Conservation (phyloP, 2,888 invertebrate species). For the Ferrisia virgata region DNA sequence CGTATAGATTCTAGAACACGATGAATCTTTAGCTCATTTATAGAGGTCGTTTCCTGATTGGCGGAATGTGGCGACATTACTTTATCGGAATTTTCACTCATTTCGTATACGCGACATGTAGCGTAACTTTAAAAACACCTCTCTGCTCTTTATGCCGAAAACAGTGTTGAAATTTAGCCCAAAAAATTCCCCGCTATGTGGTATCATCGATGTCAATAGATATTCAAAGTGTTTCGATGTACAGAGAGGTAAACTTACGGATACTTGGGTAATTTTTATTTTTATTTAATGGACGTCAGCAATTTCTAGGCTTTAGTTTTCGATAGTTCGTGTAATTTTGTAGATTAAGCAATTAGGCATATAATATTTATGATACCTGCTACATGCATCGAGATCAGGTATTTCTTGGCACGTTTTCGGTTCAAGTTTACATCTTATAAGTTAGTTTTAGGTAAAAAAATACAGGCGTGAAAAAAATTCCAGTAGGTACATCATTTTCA, state of each 20-base stretch:
- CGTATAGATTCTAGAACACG: constrained; percentile 41
- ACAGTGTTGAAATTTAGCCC: constrained; percentile 20
- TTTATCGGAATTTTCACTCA: constrained; percentile 35
- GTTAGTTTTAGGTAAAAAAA: no score
- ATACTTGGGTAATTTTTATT: background rate
- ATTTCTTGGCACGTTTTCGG: background rate
- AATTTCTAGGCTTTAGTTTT: background rate
- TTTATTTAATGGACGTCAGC: no score
- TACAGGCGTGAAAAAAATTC: background rate
- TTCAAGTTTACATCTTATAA: no score
- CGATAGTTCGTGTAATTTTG: background rate
- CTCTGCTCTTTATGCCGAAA: background rate
- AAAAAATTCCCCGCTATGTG: background rate
- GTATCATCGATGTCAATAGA: background rate
- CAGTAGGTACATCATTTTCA: background rate
- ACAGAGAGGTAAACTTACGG: background rate
- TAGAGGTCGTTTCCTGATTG: constrained; percentile 45
- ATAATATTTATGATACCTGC: no score
- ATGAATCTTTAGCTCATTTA: constrained; percentile 46
- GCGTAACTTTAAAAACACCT: constrained; percentile 27
- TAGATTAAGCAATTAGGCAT: no score
- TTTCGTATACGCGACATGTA: constrained; percentile 42
- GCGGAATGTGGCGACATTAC: constrained; percentile 42
- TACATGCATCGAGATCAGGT: background rate
- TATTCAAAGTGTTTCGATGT: background rate